A percentile compares a stretch with the other conserved stretches of the same genome.
Evolutionary conservation across 1,140 invertebrate species (phyloP).

Genomic region (Drosophila kanapiae): DNA sequence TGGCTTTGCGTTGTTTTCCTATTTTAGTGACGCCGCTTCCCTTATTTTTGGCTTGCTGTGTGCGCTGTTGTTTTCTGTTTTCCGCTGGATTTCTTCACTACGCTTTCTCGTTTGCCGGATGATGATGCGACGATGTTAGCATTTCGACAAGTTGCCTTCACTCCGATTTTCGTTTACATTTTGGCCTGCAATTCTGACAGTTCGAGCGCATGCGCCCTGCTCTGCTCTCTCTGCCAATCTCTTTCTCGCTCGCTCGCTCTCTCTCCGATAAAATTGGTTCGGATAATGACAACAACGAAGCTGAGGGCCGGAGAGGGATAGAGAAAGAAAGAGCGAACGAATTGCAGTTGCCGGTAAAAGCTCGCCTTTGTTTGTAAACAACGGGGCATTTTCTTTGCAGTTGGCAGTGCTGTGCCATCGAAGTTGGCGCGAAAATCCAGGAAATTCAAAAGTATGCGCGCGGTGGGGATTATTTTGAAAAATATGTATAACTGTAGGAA

Average conservation of each 20-base stretch:
- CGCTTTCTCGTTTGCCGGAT: conserved; percentile 14
- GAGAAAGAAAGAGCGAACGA: conserved; percentile 11
- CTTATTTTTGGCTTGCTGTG: neutral
- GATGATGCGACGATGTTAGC: conserved; percentile 24
- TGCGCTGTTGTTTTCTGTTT: conserved; percentile 11
- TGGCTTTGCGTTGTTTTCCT: conserved; percentile 10
- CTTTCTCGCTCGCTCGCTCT: neutral
- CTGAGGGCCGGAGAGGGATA: neutral
- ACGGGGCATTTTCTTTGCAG: neutral
- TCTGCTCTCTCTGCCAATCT: conserved; percentile 1
- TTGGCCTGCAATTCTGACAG: conserved; percentile 76
- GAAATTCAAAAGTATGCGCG: neutral
- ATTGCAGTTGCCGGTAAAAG: conserved; percentile 37
- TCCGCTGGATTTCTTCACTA: conserved; percentile 16
- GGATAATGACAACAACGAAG: conserved; percentile 8
- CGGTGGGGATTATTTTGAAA: neutral
- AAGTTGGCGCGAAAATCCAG: neutral
- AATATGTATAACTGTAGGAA: too few species aligned
- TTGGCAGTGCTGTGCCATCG: conserved; percentile 25
- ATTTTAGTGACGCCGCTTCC: conserved; percentile 11
- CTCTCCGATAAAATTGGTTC: conserved; percentile 3
- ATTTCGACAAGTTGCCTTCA: conserved; percentile 63
- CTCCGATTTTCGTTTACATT: conserved; percentile 70
- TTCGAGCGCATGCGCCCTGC: conserved; percentile 66
- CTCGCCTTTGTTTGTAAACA: conserved; percentile 53